Percentiles rank a stretch among this genome's conserved stretches.
Evolutionary conservation across 2,888 invertebrate genomes (phyloP).

Genomic region (Allophyes oxyacanthae): DNA sequence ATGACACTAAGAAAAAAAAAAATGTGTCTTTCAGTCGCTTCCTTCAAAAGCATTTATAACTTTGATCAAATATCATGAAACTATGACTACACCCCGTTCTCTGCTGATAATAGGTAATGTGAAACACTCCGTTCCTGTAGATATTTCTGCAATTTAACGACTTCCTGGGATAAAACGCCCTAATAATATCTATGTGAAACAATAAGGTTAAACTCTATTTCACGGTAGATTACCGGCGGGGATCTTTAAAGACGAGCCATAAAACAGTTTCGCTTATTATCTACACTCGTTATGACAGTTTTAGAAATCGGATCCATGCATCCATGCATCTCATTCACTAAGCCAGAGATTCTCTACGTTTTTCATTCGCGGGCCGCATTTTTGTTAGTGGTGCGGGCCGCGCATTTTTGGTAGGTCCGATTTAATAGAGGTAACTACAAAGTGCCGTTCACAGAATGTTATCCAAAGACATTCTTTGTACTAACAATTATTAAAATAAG

Average conservation of each 20-base stretch:
- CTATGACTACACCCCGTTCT: not conserved
- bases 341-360: not conserved
- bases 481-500: too few relatives aligned
- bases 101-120: too few relatives aligned
- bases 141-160: conserved; percentile 48
- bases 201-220: conserved; percentile 63
- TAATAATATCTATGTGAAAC: conserved; percentile 39
- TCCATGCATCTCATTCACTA: conserved; percentile 6
- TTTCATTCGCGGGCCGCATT: not conserved
- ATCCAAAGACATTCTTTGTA: too few relatives aligned
- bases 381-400: too few relatives aligned
- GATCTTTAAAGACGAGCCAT: conserved; percentile 46
- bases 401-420: too few relatives aligned
- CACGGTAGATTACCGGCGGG: conserved; percentile 62
- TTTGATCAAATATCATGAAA: too few relatives aligned
- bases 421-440: too few relatives aligned
- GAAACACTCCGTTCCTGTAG: conserved; percentile 1
- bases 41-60: too few relatives aligned
- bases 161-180: conserved; percentile 55
- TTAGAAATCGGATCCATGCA: conserved; percentile 36
- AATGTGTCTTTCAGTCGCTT: too few relatives aligned
- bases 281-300: conserved; percentile 37
- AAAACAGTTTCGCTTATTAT: conserved; percentile 43
- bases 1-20: too few relatives aligned
- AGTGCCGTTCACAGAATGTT: too few relatives aligned